These are phyloP conservation scores for Leuciscus idus DNA, from an alignment of 2,113 vertebrate genomes.

Conservation along the genomic window DNA sequence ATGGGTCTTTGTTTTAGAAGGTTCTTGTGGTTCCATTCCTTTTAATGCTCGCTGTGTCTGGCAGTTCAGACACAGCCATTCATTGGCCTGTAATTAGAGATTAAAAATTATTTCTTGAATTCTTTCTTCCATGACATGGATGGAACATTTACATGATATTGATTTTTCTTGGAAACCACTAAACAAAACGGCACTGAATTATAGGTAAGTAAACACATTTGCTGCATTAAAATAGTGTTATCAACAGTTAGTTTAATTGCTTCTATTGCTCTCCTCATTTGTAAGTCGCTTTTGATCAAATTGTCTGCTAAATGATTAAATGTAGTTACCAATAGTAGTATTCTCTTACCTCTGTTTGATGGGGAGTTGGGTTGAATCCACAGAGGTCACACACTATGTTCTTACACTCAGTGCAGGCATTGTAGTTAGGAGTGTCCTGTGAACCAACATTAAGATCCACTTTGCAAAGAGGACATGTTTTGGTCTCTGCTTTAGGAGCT, in stretches of 20 bases:
- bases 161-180: neutral
- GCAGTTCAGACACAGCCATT: slow-evolving; percentile 97
- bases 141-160: neutral
- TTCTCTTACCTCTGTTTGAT: slow-evolving; percentile 76
- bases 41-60: slow-evolving; percentile 90
- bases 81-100: slow-evolving; percentile 77
- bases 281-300: no score
- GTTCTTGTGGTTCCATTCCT: slow-evolving; percentile 75
- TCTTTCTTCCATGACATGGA: neutral
- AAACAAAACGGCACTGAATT: neutral
- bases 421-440: slow-evolving; percentile 84
- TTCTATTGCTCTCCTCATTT: no score
- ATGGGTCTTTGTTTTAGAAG: slow-evolving; percentile 70
- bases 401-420: slow-evolving; percentile 89
- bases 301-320: no score
- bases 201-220: no score
- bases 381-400: slow-evolving; percentile 88
- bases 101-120: neutral
- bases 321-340: neutral
- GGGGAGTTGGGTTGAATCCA: slow-evolving; percentile 91
- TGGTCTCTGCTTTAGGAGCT: slow-evolving; percentile 51
- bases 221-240: neutral
- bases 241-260: no score
- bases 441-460: slow-evolving; percentile 82
- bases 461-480: slow-evolving; percentile 89